Base-by-base conservation (phyloP, 1,140 invertebrate genomes). In the Coptotermes formosanus region DNA sequence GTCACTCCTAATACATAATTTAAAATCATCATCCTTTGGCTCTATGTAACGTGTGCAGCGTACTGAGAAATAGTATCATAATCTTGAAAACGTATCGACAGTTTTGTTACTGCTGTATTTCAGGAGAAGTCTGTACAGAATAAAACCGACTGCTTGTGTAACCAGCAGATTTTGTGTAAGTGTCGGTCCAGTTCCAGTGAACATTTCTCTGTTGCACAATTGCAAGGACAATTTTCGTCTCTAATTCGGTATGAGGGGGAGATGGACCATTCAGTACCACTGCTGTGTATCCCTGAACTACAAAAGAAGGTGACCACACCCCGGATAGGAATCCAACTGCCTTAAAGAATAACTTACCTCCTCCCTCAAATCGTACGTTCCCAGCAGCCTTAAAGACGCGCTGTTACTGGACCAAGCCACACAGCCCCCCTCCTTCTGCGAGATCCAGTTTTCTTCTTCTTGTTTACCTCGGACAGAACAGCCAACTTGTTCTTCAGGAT, bases 321-420 rank as follows among this genome's bases (percentile, higher is more conserved):
- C 64, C 64, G 64, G 64, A 75, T 75, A 75, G 64, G 64, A 75
- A 75, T 75, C 64, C 16, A 75, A 75, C 25, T 75, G 64, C 64
- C 64, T 75, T 75, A 75, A 75, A 75, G 64, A 75, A 75, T 75
- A 75, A 75, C 25, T 75, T 23, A 64, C 59, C 59, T 64, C 59
- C 16, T 64, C 59, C 59, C 59, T 64, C 64, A 75, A 75, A 75
- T 14, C 64, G 7, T 75, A 12, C 64, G 64, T 75, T 75, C 64
- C 14, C 64, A 75, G n/a, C 64, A 75, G 64, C 7, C 64, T 75
- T 75, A 75, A 75, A 75, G 64, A 75, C n/a, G 12, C 19, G 25
- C 59, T 64, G 16, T 64, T 75, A 75, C 64, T 75, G 64, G 64
- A 75, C 64, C 64, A 75, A 25, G 64, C 64, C 64, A 11, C 59